Base-by-base conservation (phyloP, 2,113 vertebrate genomes). In the Pungitius pungitius region DNA sequence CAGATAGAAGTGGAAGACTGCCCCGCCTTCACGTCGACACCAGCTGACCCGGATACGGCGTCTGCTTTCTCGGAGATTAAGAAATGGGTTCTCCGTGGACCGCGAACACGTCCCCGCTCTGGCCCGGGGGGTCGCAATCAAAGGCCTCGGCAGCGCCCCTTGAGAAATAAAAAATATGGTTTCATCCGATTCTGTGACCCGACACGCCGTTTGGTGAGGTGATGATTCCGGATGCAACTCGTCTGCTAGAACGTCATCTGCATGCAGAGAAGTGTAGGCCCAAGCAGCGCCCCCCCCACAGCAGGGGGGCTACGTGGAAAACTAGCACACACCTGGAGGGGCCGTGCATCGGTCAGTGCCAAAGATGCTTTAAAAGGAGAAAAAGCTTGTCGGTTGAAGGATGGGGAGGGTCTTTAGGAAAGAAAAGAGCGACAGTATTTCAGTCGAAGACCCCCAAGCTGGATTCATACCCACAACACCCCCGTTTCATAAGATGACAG, bases 231-330 rank as follows among this genome's bases (percentile, higher is more conserved):
- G 82, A 85, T 80, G 63, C 70, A 70, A 54, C 72, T 63, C 63
- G 3, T 84, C 71, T 61, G 76, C 82, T 71, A 49, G 71, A 82
- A 82, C 37, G 52, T 77, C 42, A 74, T 61, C 74, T 79, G 75
- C 88, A 80, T 47, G 68, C 80, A 73, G 86, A 68, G 64, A 75
- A 69, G 79, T 66, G 74, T 62, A 12, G 81, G 81, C 71, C 77
- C 64, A 76, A 61, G 75, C 78, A 76, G 88, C 89, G 78, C 76
- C 51, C 82, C 77, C 69, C 84, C 83, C 40, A 73, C 79, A 70
- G 81, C 59, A 59, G 8, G 66, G 45, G 20, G 76, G 45, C 69
- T 78, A 47, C 60, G 74, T 63, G 13, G 57, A 84, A n/a, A 74
- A 77, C 39, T 4, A 72, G 80, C 66, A 62, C 61, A 71, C 74